Evolutionary conservation across 2,113 vertebrate genomes (phyloP).

Genomic region (Heterotis niloticus): DNA sequence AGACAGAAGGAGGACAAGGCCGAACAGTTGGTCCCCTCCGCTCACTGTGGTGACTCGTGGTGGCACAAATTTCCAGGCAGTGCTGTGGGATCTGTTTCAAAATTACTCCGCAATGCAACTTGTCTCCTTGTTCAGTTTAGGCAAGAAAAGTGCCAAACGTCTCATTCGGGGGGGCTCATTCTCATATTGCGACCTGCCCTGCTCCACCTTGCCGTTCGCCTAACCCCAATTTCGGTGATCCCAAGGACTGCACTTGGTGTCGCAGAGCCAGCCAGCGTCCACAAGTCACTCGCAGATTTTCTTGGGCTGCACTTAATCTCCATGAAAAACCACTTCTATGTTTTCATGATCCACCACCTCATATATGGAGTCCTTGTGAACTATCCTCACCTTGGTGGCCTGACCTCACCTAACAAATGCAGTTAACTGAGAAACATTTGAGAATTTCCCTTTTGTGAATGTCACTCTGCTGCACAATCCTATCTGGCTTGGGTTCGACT

Average conservation of each 20-base stretch:
- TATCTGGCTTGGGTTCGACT: no score
- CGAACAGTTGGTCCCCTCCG: not conserved
- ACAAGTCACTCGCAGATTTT: not conserved
- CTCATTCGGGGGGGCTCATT: not conserved
- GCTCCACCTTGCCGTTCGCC: no score
- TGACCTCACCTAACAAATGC: no score
- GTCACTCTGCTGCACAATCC: no score
- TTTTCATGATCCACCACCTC: not conserved
- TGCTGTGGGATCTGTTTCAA: not conserved
- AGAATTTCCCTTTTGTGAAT: no score
- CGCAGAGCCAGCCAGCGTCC: not conserved
- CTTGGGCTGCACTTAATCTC: not conserved
- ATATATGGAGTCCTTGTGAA: no score
- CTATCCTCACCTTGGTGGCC: no score
- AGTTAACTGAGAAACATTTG: no score
- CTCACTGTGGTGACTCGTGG: not conserved
- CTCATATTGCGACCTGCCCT: not conserved
- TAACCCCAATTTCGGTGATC: not conserved
- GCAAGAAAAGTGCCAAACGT: not conserved
- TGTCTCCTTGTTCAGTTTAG: not conserved
- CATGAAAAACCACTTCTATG: not conserved
- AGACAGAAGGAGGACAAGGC: not conserved
- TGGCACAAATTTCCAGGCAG: slow-evolving; percentile 5
- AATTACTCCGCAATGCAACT: not conserved
- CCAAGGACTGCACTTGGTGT: not conserved